Evolutionary conservation across 2,797 vertebrate species (phyloP).

Genomic region (Coregonus sp.): DNA sequence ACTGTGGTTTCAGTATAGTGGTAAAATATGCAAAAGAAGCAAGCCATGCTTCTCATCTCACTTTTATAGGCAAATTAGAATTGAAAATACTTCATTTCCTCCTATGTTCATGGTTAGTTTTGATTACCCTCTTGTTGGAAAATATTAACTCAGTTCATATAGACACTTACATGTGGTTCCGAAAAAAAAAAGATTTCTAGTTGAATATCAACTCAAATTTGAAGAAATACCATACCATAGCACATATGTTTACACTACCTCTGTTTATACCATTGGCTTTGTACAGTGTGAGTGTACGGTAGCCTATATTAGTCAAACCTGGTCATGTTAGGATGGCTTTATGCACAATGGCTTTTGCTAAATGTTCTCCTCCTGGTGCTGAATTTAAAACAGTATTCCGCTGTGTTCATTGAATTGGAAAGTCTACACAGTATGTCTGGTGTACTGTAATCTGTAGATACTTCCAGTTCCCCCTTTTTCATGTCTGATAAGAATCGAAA

Average conservation of each 20-base stretch:
- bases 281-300: conserved; percentile 25
- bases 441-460: too few relatives aligned
- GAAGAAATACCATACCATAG: conserved; percentile 48
- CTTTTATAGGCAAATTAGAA: too few relatives aligned
- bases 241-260: conserved; percentile 35
- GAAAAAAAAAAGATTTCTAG: not conserved
- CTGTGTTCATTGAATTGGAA: too few relatives aligned
- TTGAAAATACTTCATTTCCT: not conserved
- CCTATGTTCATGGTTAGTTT: conserved; percentile 1
- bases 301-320: not conserved
- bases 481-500: too few relatives aligned
- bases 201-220: conserved; percentile 25
- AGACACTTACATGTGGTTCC: conserved; percentile 20
- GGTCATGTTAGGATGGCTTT: not conserved
- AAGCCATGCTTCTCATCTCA: too few relatives aligned
- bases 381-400: too few relatives aligned
- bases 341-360: too few relatives aligned
- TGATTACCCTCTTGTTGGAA: conserved; percentile 7
- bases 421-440: too few relatives aligned
- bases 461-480: too few relatives aligned
- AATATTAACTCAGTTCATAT: conserved; percentile 17
- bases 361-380: too few relatives aligned
- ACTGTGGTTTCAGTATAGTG: too few relatives aligned
- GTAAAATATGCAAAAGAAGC: too few relatives aligned
- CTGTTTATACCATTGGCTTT: conserved; percentile 15